Evolutionary conservation across 2,797 vertebrate genomes (phyloP).

Genomic region (Sebastes elongatus): DNA sequence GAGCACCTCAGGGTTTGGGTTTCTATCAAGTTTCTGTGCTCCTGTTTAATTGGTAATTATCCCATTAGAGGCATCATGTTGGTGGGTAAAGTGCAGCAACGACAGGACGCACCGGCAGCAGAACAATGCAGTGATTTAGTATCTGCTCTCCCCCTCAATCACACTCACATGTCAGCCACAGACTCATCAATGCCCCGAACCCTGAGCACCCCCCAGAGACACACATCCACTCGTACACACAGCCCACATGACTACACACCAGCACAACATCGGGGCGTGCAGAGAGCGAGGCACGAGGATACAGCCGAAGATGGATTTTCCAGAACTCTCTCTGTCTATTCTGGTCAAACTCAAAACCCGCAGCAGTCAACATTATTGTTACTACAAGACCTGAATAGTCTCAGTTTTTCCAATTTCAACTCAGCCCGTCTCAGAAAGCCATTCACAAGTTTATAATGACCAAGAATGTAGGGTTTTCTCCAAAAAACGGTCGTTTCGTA

Average conservation of each 20-base stretch:
- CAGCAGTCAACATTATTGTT: not conserved
- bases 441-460: not conserved
- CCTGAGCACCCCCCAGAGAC: conserved; percentile 62
- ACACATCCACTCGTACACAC: conserved; percentile 28
- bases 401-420: not conserved
- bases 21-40: conserved; percentile 37
- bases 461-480: not conserved
- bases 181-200: conserved; percentile 71
- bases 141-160: conserved; percentile 67
- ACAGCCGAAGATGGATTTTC: conserved; percentile 32
- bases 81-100: conserved; percentile 51
- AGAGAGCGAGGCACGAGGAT: not conserved
- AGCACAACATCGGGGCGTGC: conserved; percentile 10
- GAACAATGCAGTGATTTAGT: conserved; percentile 74
- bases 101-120: conserved; percentile 58
- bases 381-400: not conserved
- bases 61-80: conserved; percentile 51
- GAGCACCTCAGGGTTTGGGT: conserved; percentile 47
- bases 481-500: not conserved
- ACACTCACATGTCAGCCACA: conserved; percentile 74
- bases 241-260: conserved; percentile 51
- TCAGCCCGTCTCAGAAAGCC: not conserved
- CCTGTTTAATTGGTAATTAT: conserved; percentile 68
- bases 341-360: conserved; percentile 9
- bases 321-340: conserved; percentile 17